A percentile compares a stretch with the other conserved stretches of the same genome.
Conservation (phyloP, 2,797 vertebrate genomes). For the Poecile montanus region DNA sequence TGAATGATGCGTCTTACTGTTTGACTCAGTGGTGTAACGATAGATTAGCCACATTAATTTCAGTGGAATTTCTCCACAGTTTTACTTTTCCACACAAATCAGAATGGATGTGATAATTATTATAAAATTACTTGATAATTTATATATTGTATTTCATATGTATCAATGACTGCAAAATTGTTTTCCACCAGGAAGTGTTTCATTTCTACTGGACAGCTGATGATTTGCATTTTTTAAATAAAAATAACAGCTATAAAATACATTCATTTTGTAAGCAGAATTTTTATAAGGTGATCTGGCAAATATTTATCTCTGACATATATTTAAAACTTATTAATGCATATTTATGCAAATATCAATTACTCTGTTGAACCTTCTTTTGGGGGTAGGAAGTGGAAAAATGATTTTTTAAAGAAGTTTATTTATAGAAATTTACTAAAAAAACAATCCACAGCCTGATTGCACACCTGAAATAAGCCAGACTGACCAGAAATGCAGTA, state of each 20-base stretch:
- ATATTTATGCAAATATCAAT: neutral
- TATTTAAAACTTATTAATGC: neutral
- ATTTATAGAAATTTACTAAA: slow-evolving; percentile 7
- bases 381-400: neutral
- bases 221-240: neutral
- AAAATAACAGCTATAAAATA: neutral
- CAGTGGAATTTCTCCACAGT: neutral
- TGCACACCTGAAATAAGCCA: neutral
- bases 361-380: neutral
- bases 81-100: neutral
- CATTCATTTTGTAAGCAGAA: neutral
- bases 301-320: neutral
- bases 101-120: neutral
- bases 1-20: neutral
- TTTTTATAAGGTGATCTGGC: neutral
- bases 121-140: neutral
- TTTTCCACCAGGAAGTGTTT: neutral
- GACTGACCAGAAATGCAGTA: neutral
- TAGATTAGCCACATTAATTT: neutral
- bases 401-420: neutral
- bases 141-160: neutral
- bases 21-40: neutral
- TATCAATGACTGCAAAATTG: neutral
- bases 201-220: neutral
- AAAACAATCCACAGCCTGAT: slow-evolving; percentile 6